These are phyloP conservation scores for Decapterus maruadsi DNA, from an alignment of 2,797 vertebrate genomes.

Conservation along the genomic window DNA sequence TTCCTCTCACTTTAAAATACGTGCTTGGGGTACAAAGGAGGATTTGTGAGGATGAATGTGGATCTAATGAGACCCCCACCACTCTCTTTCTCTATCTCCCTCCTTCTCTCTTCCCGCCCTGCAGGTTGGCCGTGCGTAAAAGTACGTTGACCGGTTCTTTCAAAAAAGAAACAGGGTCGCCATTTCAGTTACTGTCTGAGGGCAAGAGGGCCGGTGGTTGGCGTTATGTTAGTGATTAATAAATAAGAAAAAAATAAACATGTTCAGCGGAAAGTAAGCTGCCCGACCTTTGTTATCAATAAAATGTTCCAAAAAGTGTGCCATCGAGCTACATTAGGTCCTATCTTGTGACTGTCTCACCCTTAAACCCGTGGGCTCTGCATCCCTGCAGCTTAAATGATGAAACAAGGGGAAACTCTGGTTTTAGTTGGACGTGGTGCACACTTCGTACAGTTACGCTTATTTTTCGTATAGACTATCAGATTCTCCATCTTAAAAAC, in stretches of 20 bases:
- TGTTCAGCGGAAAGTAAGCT: too few species aligned
- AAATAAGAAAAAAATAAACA: background rate
- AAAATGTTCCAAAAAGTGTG: background rate
- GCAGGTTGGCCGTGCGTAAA: slow-evolving; percentile 63
- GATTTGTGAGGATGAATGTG: slow-evolving; percentile 42
- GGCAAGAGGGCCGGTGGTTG: background rate
- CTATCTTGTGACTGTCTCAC: background rate
- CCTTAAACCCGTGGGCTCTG: background rate
- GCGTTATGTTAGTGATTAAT: slow-evolving; percentile 22
- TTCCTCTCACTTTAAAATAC: slow-evolving; percentile 69
- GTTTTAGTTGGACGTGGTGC: background rate
- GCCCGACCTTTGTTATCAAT: background rate
- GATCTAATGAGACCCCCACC: slow-evolving; percentile 38
- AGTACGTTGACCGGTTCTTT: slow-evolving; percentile 26
- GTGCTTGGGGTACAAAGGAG: slow-evolving; percentile 71
- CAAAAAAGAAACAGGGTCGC: slow-evolving; percentile 15
- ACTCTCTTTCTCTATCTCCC: background rate
- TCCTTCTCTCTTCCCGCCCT: slow-evolving; percentile 32
- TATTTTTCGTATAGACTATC: background rate
- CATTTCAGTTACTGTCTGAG: slow-evolving; percentile 29
- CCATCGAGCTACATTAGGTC: background rate
- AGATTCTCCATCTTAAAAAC: background rate
- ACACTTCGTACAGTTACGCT: background rate
- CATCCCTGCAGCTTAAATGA: background rate
- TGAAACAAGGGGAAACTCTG: background rate